Evolutionary conservation across 2,888 invertebrate species (phyloP), one percentile per base, ranked within the genome.

Genomic region (Cynaeus angustus): DNA sequence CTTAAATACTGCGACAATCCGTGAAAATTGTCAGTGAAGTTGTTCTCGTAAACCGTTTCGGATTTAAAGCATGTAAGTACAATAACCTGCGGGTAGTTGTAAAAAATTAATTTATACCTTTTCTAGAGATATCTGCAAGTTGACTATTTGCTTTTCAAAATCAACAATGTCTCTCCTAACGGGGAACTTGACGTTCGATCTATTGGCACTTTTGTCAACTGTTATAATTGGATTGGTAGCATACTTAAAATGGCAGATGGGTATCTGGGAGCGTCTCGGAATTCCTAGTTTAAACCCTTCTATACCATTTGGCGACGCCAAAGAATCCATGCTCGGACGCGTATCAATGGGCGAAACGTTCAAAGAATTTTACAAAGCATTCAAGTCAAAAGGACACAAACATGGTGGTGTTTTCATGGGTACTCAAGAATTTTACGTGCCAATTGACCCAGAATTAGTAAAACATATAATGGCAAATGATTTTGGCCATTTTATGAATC

Each of bases 361-460:
- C 10, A 10, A 59, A 6, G 14, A 73, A 6, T 37, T 72, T 52
- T 77, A 79, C 59, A 38, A 66, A 1, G 14, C 66, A 4, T 61
- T 78, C n/a, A 77, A 75, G 48, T 9, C 53, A 5, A 65, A 58
- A 33, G 75, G 75, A 4, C 5, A 38, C 1, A 70, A 46, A 48
- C 73, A 77, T 50, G 74, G 59, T 4, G 79, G 79, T 0, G 56
- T 76, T 10, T 78, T 74, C 65, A 3, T 68, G 0, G 88, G 90
- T 1, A 3, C 41, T 7, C n/a, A n/a, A n/a, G n/a, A n/a, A n/a
- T n/a, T n/a, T n/a, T 68, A 61, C 55, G 9, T 68, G 0, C 70
- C 80, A 0, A 45, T 80, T 3, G 82, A 83, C 69, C 77, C 80
- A 26, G 79, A 82, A 6, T 41, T 81, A 0, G 74, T 83, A 10